phyloP scores from a whole-genome alignment of 2,113 vertebrate species.

The Microtus montanus region DNA sequence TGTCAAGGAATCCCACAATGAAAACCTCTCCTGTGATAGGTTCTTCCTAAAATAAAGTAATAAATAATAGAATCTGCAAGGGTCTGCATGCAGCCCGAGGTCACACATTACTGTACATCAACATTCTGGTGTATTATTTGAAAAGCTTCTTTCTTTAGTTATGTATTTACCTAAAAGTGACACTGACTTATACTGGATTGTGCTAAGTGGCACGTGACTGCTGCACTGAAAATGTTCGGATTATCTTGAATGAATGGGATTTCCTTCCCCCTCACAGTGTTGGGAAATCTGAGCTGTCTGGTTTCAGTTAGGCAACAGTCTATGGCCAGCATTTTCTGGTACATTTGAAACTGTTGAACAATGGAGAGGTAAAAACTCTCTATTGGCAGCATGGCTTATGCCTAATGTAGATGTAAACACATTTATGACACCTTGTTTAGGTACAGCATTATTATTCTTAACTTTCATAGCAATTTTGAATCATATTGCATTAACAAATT shows the following conservation, averaged over 20 bases:
- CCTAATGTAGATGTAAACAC: constrained; percentile 80
- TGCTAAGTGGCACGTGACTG: constrained; percentile 61
- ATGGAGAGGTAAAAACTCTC: constrained; percentile 79
- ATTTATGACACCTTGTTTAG: constrained; percentile 79
- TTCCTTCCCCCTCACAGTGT: constrained; percentile 74
- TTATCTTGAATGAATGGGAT: constrained; percentile 73
- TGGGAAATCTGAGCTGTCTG: constrained; percentile 78
- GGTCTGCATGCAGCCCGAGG: not conserved
- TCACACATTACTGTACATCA: constrained; percentile 26
- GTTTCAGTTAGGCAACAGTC: constrained; percentile 82
- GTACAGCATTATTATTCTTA: constrained; percentile 75
- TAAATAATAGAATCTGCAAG: constrained; percentile 53
- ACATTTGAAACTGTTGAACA: constrained; percentile 82
- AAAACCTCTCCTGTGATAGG: not conserved
- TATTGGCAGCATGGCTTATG: constrained; percentile 64
- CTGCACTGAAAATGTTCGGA: constrained; percentile 60
- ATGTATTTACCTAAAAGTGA: constrained; percentile 60
- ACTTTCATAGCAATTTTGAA: constrained; percentile 77
- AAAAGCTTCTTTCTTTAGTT: constrained; percentile 58
- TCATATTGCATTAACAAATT: constrained; percentile 79
- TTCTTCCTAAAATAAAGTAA: constrained; percentile 64
- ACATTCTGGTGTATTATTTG: constrained; percentile 12
- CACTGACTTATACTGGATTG: constrained; percentile 44
- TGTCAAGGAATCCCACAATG: constrained; percentile 22
- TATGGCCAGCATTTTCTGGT: constrained; percentile 80